Conservation (phyloP, 2,888 invertebrate genomes). For the Limulus polyphemus region DNA sequence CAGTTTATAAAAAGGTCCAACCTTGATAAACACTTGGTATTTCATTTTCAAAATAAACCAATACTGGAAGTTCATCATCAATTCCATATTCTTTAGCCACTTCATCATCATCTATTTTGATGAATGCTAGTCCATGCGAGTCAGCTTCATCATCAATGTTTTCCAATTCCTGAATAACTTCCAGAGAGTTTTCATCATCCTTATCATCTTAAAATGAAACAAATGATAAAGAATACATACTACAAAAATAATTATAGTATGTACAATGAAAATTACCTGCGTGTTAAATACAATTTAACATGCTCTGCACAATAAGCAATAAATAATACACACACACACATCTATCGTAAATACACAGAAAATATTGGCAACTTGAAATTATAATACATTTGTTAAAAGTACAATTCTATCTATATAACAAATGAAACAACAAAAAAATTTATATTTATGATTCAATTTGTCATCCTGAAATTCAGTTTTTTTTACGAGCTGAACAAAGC, state of each 20-base stretch:
- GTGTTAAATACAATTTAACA: too few relatives aligned
- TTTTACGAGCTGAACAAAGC: too few relatives aligned
- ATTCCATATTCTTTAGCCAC: conserved; percentile 84
- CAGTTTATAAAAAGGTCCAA: conserved; percentile 38
- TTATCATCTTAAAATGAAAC: conserved; percentile 53
- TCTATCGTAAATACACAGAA: too few relatives aligned
- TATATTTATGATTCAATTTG: too few relatives aligned
- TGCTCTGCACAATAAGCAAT: too few relatives aligned
- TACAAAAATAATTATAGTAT: background rate
- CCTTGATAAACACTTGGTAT: conserved; percentile 83
- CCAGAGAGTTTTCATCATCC: conserved; percentile 61
- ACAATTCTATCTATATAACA: too few relatives aligned
- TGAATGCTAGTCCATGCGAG: conserved; percentile 81
- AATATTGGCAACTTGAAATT: too few relatives aligned
- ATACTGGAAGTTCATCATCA: conserved; percentile 61
- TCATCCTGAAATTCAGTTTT: too few relatives aligned
- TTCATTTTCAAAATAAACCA: conserved; percentile 79
- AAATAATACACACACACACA: too few relatives aligned
- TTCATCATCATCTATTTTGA: conserved; percentile 70
- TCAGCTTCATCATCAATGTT: conserved; percentile 91
- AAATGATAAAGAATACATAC: background rate
- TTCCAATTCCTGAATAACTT: conserved; percentile 73
- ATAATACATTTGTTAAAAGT: too few relatives aligned
- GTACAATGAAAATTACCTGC: background rate
- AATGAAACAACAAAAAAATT: too few relatives aligned